Evolutionary conservation across 2,888 invertebrate genomes (phyloP), one percentile per base, ranked within the genome.

Genomic region (Zygothrica quintamaculata): DNA sequence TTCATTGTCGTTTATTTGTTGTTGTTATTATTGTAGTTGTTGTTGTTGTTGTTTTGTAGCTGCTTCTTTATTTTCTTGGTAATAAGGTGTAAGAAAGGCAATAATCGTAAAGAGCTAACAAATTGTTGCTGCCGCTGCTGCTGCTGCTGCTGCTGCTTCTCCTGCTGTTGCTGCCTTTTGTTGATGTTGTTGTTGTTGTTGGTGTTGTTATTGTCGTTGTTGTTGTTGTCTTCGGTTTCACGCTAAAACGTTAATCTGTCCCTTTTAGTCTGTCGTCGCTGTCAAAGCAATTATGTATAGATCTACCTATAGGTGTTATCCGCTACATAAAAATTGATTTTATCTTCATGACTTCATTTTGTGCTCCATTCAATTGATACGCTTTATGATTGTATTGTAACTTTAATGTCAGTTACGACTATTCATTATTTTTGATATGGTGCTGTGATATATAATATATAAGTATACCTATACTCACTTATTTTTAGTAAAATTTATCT

Each of bases 11-110:
- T 56, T 60, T 61, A 58, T 58, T 56, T 70, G 64, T 47, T 68
- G 72, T 53, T 31, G 62, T 37, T 53, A 9, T 29, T 29, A 6
- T 56, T 36, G 36, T 36, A 22, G 42, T 29, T 43, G 44, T n/a
- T 31, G 31, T 13, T 56, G 56, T 50, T 46, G 53, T 43, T 52
- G 40, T 53, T 57, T 26, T 39, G 62, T 48, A 50, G 51, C 50
- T 62, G 84, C 67, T 65, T 77, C 75, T 86, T 87, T 84, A 87
- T 84, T 77, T 88, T 87, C 86, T 78, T 76, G 87, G 88, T 88
- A 86, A 88, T 78, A 87, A 88, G 88, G 86, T 86, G 86, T 86
- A 88, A 86, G 86, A 86, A 88, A 87, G 88, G 88, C 88, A 86
- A 86, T 86, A 86, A 86, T 88, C 88, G 87, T 86, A 86, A 87